Base-by-base conservation (phyloP, 2,888 invertebrate genomes). In the Nephrotoma guestfalica region DNA sequence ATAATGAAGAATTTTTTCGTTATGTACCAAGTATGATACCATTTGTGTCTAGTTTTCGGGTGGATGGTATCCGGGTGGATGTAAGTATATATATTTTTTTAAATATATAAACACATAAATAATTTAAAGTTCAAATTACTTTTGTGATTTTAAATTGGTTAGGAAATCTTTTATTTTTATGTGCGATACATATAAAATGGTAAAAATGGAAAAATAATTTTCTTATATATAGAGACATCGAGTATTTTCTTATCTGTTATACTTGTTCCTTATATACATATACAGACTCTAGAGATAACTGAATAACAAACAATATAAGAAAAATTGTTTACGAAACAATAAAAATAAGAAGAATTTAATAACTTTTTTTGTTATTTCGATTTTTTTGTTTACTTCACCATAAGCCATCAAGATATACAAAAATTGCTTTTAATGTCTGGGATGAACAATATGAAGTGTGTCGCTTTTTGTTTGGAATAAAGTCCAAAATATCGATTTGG, bases 1-100 rank as follows among this genome's bases (percentile, higher is more conserved):
- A 96, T 91, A 95, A 96, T 91, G 96, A 96, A 90, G 96, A 96
- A 91, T 96, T 96, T 92, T 96, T 96, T 92, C 93, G 96, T 89
- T 96, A 93, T 90, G 94, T 96, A 90, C 96, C 96, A 87, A 95
- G 95, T 90, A 94, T 93, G 88, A 93, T 93, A 88, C 95, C 95
- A 7, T 94, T 94, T 88, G 94, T 95, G 89, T 94, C 93, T 90
- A 94, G 95, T 88, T 96, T 95, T 91, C 93, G 93, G 89, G 93
- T 94, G 86, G 94, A 94, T 88, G 94, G 94, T 47, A 92, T 94
- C 87, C 92, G 92, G 88, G 94, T 94, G 84, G 94, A 94, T 89
- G 94, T 94, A 91, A 93, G 94, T 93, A 71, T 6, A 18, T 41
- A 88, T 40, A 42, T 83, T 86, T 86, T 84, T 87, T 87, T 83